Conservation (phyloP, 2,113 vertebrate species). For the Pterocles orientalis region DNA sequence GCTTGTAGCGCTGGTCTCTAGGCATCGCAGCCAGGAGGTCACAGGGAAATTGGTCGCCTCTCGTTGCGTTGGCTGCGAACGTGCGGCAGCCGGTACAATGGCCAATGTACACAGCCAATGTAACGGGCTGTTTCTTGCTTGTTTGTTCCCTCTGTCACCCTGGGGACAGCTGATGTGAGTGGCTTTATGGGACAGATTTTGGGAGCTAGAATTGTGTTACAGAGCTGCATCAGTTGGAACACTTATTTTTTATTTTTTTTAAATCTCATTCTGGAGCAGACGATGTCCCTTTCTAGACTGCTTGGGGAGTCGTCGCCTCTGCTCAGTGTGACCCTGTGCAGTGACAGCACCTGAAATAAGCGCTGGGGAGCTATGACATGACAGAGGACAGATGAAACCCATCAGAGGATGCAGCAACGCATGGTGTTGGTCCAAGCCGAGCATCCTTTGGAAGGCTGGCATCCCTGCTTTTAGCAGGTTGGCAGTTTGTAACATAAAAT, state of each 20-base stretch:
- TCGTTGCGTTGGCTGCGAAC: neutral
- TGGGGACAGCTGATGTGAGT: too few species aligned
- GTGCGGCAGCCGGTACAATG: too few species aligned
- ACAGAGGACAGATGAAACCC: fast-evolving
- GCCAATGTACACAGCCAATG: fast-evolving
- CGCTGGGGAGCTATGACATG: neutral
- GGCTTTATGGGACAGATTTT: neutral
- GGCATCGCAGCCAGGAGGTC: fast-evolving
- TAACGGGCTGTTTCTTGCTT: neutral
- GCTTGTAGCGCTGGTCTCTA: neutral
- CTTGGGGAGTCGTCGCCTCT: neutral
- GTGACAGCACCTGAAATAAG: neutral
- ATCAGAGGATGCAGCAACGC: fast-evolving
- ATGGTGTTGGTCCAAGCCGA: neutral
- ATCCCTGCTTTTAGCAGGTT: too few species aligned
- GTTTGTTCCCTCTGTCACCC: neutral
- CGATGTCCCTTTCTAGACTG: neutral
- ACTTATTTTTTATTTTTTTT: neutral
- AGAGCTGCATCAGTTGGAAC: neutral
- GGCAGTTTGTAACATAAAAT: too few species aligned
- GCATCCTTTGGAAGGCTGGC: too few species aligned
- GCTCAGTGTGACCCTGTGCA: neutral
- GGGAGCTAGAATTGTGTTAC: neutral
- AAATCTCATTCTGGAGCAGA: neutral
- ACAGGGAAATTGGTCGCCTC: fast-evolving